Base-by-base conservation (phyloP, 2,797 vertebrate species). In the Halcyon smyrnensis region DNA sequence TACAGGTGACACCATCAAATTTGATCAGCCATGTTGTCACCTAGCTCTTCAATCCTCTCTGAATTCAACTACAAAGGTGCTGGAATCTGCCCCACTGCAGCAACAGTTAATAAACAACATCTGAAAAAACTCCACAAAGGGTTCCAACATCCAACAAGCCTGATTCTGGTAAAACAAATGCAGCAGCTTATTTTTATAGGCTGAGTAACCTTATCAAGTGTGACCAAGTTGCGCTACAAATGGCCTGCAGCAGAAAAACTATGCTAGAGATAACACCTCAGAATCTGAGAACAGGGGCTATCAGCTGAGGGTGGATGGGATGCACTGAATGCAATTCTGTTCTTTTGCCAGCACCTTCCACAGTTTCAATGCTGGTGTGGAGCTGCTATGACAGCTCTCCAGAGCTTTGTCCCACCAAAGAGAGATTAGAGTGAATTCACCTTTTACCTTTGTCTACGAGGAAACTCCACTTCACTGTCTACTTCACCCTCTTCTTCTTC, bases 401-500 rank as follows among this genome's bases (percentile, higher is more conserved):
- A 60, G 83, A 41, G 18, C 39, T 87, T 34, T 63, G 80, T 78
- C 56, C 74, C 76, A 78, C 12, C 62, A 88, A 39, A 54, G 64
- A 82, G 54, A 90, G 89, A 94, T 50, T 53, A 82, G 90, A 84
- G 46, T 39, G 74, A 56, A 78, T 77, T 83, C 54, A 71, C 45
- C 75, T 89, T 97, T 98, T 98, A 99, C 99, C 99, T 99, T 97
- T 98, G 99, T 97, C 99, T 98, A 97, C 99, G 98, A 97, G 99
- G 99, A 98, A 99, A 99, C 97, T 99, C 99, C 91, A 99, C 99
- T 98, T 99, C 99, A 92, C 99, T 99, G 87, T 99, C 99, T 73
- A 99, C 99, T 98, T 99, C 99, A 1, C 99, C 99, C 97, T 99
- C 99, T 88, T 99, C 99, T 96, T 99, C 99, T 96, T 99, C 99